Base-by-base conservation (phyloP, 2,113 vertebrate genomes). In the Amphiprion ocellaris region DNA sequence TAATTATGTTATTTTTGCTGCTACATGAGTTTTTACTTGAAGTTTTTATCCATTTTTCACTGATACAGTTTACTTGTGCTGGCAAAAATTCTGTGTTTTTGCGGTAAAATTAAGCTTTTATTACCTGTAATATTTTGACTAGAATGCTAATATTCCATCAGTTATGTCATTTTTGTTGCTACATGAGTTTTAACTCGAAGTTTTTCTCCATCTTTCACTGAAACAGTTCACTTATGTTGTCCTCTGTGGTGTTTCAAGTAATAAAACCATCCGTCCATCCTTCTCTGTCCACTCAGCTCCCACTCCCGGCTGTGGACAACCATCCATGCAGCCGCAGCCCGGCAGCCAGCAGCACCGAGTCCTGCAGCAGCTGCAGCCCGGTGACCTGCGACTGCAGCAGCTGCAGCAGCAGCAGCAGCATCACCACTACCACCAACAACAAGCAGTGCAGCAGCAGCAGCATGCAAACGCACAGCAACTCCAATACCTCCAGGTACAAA, bases 301-400 rank as follows among this genome's bases (percentile, higher is more conserved):
- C 0, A 92, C 92, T n/a, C 84, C 93, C 14, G 96, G 94, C 77
- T 95, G 90, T 0, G 92, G 89, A 2, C 95, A 95, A 69, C 94
- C 96, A 4, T 5, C 83, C 4, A 7, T 93, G 58, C 88, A 85
- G 82, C 89, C 11, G 16, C 96, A 94, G 56, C 94, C 92, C 26
- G 85, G 86, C 84, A 91, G 83, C 83, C 96, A 96, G 77, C 96
- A 96, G 26, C 96, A 98, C 84, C 74, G 97, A 53, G 97, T 99
- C 6, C 96, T 99, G 23, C 98, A 99, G 90, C 98, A 99, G 77
- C 93, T 99, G 0, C 98, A 99, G 70, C 97, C 97, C 10, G 97
- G 98, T 0, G 98, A 99, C 76, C 96, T 97, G 93, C 95, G 98
- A 10, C 90, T 99, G 3, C 98, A 99, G 89, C 97, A 97, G 50